Base-by-base conservation (phyloP, 2,113 vertebrate genomes). In the Salvator merianae region DNA sequence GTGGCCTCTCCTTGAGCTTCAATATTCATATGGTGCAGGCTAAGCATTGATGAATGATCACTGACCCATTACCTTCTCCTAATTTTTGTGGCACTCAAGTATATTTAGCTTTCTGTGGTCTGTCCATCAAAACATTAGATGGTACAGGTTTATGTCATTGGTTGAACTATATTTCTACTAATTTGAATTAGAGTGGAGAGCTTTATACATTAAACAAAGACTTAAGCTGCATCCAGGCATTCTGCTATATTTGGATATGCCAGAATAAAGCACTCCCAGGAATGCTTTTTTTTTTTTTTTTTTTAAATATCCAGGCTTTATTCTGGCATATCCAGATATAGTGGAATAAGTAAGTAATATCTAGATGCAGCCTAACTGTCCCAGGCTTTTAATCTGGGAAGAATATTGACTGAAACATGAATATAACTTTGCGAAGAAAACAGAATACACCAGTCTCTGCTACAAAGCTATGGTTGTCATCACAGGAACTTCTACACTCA, bases 401-500 rank as follows among this genome's bases (percentile, higher is more conserved):
- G 83, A 68, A 34, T 43, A 59, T 7, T 84, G 32, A 82, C n/a
- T 82, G 53, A 79, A 79, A 2, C 84, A 38, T 26, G 81, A 84
- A 32, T 55, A 2, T 24, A 47, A 40, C 30, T 12, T 85, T 88
- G 70, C 62, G 62, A 34, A 47, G 59, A 0, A 36, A 73, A 16
- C 43, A 76, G 76, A 73, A 38, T 88, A 22, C 76, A 38, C 26
- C n/a, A 71, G n/a, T 36, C 16, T n/a, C 65, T 40, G n/a, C 38
- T 80, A 13, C 12, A 38, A 73, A n/a, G 24, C 1, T 63, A 14
- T 85, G 9, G 55, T 84, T 65, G 53, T 87, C 78, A 72, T 76
- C 74, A 40, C 65, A 84, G 62, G 40, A 77, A 84, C 53, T 85
- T 87, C 40, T 81, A 70, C n/a, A 53, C 50, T 53, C 26, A 53